Base-by-base conservation (phyloP, 92 coral and sea anemone genomes). In the Parazoanthus swiftii region DNA sequence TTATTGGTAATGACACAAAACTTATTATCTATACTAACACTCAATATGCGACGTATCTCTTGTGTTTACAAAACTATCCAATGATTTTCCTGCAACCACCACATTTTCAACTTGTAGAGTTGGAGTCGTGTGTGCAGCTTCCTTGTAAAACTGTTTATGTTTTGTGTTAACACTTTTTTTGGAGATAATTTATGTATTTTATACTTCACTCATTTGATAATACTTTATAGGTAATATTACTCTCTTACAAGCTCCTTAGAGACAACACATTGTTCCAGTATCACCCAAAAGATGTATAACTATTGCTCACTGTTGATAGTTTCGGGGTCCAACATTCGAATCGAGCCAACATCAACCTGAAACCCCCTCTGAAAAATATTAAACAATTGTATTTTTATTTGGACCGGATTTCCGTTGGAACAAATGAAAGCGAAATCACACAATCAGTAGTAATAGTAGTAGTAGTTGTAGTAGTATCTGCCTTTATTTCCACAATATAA, bases 1-100 rank as follows among this genome's bases (percentile, higher is more conserved):
- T 76, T 65, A 82, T 63, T 82, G 20, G 63, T 38, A 50, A 8
- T 79, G 82, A 35, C 82, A 79, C 66, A 58, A 46, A 79, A 79
- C 82, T 10, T n/a, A 43, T 6, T 29, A 29, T 29, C 42, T n/a
- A 48, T 9, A 51, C 58, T 51, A 4, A 10, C 37, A 20, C 66
- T 2, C 66, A 14, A 20, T 20, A 58, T 13, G 66, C 23, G 66
- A 23, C 15, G 26, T 63, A 23, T 20, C 8, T 20, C 70, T 23
- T 9, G 25, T 63, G 70, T 20, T 63, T 23, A 26, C 15, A 4
- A 63, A 63, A 18, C 9, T 48, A 63, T 63, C 8, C 6, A 4
- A 25, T 63, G 68, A 18, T 51, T 51, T 51, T 63, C 23, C 68
- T 63, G n/a, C 70, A 18, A 21, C 70, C 0, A 21, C 70, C 26